These are phyloP conservation scores for Antechinus stuartii DNA, from an alignment of 2,113 vertebrate species.

Conservation along the genomic window DNA sequence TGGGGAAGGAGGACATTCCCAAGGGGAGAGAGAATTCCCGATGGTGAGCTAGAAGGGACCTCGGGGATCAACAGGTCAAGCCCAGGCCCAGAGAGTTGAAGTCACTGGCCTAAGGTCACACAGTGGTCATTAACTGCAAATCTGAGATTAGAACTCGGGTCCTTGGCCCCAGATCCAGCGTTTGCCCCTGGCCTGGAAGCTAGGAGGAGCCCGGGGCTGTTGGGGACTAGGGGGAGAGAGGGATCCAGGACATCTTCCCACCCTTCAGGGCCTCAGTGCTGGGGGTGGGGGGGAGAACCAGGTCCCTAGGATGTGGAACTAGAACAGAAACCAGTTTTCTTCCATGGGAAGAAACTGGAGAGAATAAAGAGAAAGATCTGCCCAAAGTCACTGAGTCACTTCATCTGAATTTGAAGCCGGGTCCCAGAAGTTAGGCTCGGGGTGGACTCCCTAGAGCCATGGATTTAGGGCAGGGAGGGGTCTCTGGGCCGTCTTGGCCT, in stretches of 20 bases:
- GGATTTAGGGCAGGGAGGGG: background rate
- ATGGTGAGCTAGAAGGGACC: background rate
- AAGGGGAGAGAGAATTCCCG: background rate
- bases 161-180: background rate
- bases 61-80: background rate
- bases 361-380: background rate
- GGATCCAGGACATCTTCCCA: background rate
- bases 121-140: background rate
- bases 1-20: constrained; percentile 38
- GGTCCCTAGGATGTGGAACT: background rate
- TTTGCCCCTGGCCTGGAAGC: background rate
- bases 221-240: background rate
- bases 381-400: background rate
- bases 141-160: background rate
- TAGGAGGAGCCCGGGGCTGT: background rate
- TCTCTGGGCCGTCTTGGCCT: background rate
- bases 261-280: background rate
- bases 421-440: too few species aligned
- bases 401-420: background rate
- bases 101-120: background rate
- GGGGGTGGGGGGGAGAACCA: background rate
- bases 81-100: background rate
- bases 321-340: background rate
- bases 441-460: background rate
- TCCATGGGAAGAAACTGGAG: background rate